Evolutionary conservation across 92 coral and sea anemone species (phyloP).

Genomic region (Epizoanthus rinbou): DNA sequence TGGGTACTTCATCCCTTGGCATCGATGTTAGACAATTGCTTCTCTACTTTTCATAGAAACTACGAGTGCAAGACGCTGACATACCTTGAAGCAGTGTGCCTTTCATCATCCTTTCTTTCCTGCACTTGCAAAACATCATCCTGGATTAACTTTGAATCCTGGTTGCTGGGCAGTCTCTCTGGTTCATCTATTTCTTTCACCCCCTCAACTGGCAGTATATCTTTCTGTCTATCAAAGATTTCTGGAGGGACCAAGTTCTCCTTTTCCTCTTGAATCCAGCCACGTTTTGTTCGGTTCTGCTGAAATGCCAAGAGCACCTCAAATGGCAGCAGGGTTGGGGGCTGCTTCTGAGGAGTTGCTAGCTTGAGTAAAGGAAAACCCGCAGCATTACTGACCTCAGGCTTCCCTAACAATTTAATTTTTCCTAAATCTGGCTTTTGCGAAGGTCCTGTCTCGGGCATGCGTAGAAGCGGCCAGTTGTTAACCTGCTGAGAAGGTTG

Average conservation of each 20-base stretch:
- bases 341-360: conserved; percentile 39
- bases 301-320: conserved; percentile 68
- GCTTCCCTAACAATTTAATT: conserved; percentile 60
- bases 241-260: conserved; percentile 13
- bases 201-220: neutral
- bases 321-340: conserved; percentile 66
- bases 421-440: conserved; percentile 60
- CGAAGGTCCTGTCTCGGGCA: conserved; percentile 48
- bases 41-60: neutral
- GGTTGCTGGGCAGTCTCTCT: neutral
- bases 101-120: neutral
- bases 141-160: conserved; percentile 21
- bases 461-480: conserved; percentile 64
- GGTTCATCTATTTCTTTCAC: neutral
- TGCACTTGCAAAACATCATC: neutral
- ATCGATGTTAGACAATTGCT: no score
- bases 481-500: neutral
- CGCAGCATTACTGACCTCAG: conserved; percentile 25
- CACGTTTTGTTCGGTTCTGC: conserved; percentile 20
- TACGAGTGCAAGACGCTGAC: neutral
- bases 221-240: neutral
- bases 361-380: conserved; percentile 56
- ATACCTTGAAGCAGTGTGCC: conserved; percentile 24
- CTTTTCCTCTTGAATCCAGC: conserved; percentile 18
- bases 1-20: no score